These are phyloP conservation scores for Caenorhabditis auriculariae DNA, from an alignment of 2,888 invertebrate genomes.

Conservation along the genomic window DNA sequence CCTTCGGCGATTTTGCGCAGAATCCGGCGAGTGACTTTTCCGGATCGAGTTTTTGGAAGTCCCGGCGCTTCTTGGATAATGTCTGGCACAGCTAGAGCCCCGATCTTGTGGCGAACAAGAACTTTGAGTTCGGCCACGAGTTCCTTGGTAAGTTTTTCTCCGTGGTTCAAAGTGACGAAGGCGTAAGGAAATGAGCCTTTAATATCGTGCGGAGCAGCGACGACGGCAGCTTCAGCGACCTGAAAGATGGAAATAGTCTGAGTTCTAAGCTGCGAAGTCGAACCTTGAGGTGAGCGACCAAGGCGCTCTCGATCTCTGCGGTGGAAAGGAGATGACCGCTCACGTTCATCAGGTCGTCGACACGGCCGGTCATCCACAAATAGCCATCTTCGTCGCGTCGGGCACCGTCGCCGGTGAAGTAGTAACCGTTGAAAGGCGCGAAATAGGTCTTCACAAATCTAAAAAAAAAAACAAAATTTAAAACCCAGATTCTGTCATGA, in stretches of 20 bases:
- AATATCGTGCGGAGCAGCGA: slow-evolving; percentile 86
- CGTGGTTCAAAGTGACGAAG: slow-evolving; percentile 81
- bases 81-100: slow-evolving; percentile 93
- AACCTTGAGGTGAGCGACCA: slow-evolving; percentile 65
- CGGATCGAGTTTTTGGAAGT: slow-evolving; percentile 78
- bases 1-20: slow-evolving; percentile 88
- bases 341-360: slow-evolving; percentile 98
- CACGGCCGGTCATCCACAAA: slow-evolving; percentile 66
- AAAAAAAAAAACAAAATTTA: slow-evolving; percentile 4
- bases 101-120: slow-evolving; percentile 81
- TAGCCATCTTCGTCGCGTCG: slow-evolving; percentile 83
- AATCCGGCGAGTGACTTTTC: slow-evolving; percentile 95
- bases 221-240: slow-evolving; percentile 93
- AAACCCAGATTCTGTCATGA: no score
- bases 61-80: slow-evolving; percentile 89
- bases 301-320: slow-evolving; percentile 76
- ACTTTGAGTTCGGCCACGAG: slow-evolving; percentile 37
- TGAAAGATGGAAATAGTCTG: slow-evolving; percentile 24
- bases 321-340: slow-evolving; percentile 97
- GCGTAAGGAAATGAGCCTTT: slow-evolving; percentile 97
- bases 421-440: slow-evolving; percentile 91
- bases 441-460: slow-evolving; percentile 88
- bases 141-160: slow-evolving; percentile 24
- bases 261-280: not conserved
- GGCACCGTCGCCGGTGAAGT: slow-evolving; percentile 88